A percentile compares a stretch with the other conserved stretches of the same genome.
Evolutionary conservation across 1,140 invertebrate genomes (phyloP).

Genomic region (Zaprionus ornatus): DNA sequence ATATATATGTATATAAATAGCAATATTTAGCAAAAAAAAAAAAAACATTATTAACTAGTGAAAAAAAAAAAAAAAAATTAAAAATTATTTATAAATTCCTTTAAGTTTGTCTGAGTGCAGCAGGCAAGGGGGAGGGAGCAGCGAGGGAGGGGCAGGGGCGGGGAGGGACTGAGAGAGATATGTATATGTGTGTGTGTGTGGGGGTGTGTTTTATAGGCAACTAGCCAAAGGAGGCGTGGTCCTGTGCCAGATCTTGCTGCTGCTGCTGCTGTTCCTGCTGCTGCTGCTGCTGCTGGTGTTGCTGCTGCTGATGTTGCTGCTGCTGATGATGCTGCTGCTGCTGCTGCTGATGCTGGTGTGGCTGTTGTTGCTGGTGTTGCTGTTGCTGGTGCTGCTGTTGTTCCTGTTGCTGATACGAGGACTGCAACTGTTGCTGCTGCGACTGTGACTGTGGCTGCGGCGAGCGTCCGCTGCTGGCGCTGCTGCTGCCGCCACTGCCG

Average conservation of each 20-base stretch:
- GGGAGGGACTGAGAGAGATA: conserved; percentile 37
- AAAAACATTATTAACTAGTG: conserved; percentile 65
- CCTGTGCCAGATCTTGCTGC: conserved; percentile 21
- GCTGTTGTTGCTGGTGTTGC: neutral
- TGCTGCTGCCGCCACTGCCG: conserved; percentile 46
- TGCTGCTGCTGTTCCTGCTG: conserved; percentile 8
- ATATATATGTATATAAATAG: conserved; percentile 33
- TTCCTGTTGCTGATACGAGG: neutral
- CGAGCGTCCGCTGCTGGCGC: conserved; percentile 48
- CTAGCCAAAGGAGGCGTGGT: conserved; percentile 30
- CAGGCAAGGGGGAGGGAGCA: neutral
- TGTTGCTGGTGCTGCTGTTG: conserved; percentile 3
- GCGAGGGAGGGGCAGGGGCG: neutral
- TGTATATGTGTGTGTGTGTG: conserved; percentile 57
- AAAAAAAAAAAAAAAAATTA: conserved; percentile 55
- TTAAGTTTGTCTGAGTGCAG: conserved; percentile 35
- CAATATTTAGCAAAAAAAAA: conserved; percentile 40
- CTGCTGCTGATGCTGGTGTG: conserved; percentile 8
- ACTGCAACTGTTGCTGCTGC: conserved; percentile 7
- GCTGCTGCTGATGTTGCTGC: conserved; percentile 10
- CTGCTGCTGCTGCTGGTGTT: neutral
- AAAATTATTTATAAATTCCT: conserved; percentile 23
- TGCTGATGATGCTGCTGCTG: conserved; percentile 4
- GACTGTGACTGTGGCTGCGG: conserved; percentile 28
- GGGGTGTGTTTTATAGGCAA: neutral